phyloP scores from a whole-genome alignment of 2,888 invertebrate genomes.

The Oscheius sp. region DNA sequence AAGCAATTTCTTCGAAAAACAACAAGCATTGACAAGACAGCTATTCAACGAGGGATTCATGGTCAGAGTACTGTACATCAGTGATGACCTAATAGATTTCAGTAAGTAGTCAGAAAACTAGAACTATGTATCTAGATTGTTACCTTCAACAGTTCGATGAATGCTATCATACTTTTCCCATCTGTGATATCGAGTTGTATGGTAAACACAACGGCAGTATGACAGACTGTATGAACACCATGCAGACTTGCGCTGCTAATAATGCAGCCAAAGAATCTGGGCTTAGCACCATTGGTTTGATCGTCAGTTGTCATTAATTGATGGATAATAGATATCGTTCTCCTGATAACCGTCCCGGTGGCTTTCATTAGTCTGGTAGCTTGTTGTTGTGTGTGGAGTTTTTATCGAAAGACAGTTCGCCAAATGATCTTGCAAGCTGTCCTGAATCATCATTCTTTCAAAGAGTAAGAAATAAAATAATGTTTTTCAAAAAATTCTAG shows the following conservation, averaged over 20 bases:
- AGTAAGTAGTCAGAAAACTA: not conserved
- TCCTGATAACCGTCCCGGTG: conserved; percentile 1
- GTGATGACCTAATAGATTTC: not conserved
- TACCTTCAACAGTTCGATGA: not conserved
- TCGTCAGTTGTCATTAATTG: not conserved
- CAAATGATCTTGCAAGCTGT: not conserved
- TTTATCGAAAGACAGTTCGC: conserved; percentile 11
- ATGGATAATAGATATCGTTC: conserved; percentile 1
- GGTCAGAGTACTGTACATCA: conserved; percentile 4
- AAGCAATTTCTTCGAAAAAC: not conserved
- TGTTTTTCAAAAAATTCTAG: no score
- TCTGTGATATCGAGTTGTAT: not conserved
- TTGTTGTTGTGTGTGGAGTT: conserved; percentile 14
- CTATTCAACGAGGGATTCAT: conserved; percentile 1
- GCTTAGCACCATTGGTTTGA: not conserved
- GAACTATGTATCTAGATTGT: conserved; percentile 1
- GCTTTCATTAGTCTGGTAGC: not conserved
- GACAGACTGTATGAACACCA: not conserved
- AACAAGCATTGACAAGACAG: not conserved
- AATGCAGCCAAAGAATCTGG: not conserved
- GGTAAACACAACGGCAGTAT: not conserved
- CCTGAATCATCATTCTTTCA: conserved; percentile 1
- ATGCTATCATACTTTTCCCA: not conserved
- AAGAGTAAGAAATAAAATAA: conserved; percentile 3
- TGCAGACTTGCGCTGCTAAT: conserved; percentile 4